Evolutionary conservation across 2,113 vertebrate species (phyloP).

Genomic region (Ageneiosus marmoratus): DNA sequence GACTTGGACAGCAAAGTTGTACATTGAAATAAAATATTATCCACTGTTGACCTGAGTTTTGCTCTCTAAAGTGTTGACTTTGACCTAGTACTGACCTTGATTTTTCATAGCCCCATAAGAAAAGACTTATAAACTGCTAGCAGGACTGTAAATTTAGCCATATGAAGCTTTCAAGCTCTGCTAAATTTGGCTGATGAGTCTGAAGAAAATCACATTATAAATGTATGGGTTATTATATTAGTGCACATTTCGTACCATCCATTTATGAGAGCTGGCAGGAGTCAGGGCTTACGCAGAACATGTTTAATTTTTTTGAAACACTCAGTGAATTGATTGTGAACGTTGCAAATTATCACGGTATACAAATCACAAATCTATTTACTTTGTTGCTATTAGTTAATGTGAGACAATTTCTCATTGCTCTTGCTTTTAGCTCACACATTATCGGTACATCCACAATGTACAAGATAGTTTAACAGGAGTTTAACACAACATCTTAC

Average conservation of each 20-base stretch:
- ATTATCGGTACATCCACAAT: neutral
- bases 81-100: conserved; percentile 59
- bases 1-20: conserved; percentile 25
- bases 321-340: neutral
- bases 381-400: neutral
- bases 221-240: conserved; percentile 43
- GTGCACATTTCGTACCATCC: conserved; percentile 4
- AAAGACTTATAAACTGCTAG: conserved; percentile 63
- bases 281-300: conserved; percentile 18
- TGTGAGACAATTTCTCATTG: neutral
- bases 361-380: conserved; percentile 1
- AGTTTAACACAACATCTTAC: neutral
- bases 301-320: conserved; percentile 13
- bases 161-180: conserved; percentile 66
- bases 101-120: conserved; percentile 61
- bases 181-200: conserved; percentile 44
- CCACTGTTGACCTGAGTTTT: conserved; percentile 55
- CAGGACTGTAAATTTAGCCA: conserved; percentile 66
- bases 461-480: neutral
- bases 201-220: conserved; percentile 40
- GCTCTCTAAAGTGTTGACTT: conserved; percentile 68
- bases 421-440: neutral
- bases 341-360: neutral
- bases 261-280: conserved; percentile 34
- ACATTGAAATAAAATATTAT: conserved; percentile 20